phyloP scores from a whole-genome alignment of 1,140 invertebrate species.

The Ceratoteleas bidentatus region DNA sequence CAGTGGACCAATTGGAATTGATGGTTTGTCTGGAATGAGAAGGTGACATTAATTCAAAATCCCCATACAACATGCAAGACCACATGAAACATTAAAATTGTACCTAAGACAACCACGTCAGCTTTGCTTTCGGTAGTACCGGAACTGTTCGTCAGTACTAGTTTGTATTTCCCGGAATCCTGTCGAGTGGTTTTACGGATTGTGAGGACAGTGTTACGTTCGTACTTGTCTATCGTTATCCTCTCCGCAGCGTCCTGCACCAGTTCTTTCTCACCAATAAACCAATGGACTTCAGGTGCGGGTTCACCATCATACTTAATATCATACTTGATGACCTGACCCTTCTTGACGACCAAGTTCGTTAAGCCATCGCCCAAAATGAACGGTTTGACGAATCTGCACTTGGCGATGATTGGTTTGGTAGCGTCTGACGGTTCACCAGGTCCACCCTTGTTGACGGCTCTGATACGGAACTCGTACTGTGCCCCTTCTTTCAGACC shows the following conservation, averaged over 20 bases:
- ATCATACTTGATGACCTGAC: constrained; percentile 95
- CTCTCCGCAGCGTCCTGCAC: constrained; percentile 85
- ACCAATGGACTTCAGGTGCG: constrained; percentile 94
- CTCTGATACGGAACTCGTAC: constrained; percentile 97
- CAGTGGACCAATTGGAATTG: too few relatives aligned
- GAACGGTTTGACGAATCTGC: constrained; percentile 96
- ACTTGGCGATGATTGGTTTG: constrained; percentile 97
- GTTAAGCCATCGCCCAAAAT: constrained; percentile 93
- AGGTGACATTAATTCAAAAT: too few relatives aligned
- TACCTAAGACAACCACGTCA: constrained; percentile 94
- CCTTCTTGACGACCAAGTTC: constrained; percentile 95
- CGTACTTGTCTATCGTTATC: constrained; percentile 94
- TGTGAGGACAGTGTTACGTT: constrained; percentile 94
- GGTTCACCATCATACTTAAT: constrained; percentile 97
- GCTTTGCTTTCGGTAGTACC: constrained; percentile 91
- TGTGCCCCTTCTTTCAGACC: constrained; percentile 96
- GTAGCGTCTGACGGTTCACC: constrained; percentile 97
- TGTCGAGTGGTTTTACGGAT: constrained; percentile 91
- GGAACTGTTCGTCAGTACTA: constrained; percentile 91
- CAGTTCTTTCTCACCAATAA: constrained; percentile 87
- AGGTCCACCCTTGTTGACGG: constrained; percentile 97
- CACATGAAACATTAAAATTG: constrained; percentile 82
- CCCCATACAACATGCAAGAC: too few relatives aligned
- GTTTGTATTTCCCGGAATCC: constrained; percentile 95
- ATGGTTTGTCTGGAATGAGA: too few relatives aligned